phyloP scores from a whole-genome alignment of 2,113 vertebrate species.

The Chaenogobius annularis region DNA sequence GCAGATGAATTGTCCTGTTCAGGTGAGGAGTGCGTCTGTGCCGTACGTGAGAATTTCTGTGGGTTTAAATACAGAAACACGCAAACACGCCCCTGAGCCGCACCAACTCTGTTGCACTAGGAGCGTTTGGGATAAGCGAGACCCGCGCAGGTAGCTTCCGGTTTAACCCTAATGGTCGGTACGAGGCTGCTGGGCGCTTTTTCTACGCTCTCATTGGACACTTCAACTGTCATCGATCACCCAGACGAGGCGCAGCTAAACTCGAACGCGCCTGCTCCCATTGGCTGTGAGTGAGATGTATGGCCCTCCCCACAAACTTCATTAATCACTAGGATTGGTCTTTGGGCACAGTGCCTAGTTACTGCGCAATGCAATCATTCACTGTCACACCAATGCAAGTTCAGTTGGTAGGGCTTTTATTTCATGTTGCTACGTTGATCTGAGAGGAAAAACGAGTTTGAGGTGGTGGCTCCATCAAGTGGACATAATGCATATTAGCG shows the following conservation, averaged over 20 bases:
- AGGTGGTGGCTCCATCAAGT: conserved; percentile 36
- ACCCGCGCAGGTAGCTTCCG: no score
- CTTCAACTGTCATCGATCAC: no score
- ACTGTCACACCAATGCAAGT: background rate
- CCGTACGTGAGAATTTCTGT: conserved; percentile 22
- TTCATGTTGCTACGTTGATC: no score
- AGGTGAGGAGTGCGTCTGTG: conserved; percentile 47
- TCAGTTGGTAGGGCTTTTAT: no score
- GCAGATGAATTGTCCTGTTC: conserved; percentile 15
- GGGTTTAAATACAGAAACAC: conserved; percentile 72
- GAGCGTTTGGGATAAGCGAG: no score
- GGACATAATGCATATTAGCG: conserved; percentile 4
- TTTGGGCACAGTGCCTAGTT: background rate
- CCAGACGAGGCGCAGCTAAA: no score
- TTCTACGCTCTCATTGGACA: no score
- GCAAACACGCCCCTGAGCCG: conserved; percentile 42
- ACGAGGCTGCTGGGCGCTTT: no score
- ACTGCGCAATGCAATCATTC: background rate
- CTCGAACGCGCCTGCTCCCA: conserved; percentile 14
- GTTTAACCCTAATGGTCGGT: no score
- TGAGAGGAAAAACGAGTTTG: background rate
- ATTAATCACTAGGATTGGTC: background rate
- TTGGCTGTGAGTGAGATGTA: conserved; percentile 47
- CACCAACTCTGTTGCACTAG: background rate
- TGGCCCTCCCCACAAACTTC: background rate